A percentile compares a stretch with the other conserved stretches of the same genome.
phyloP scores from a whole-genome alignment of 2,797 vertebrate genomes.

The Notolepis coatsorum region DNA sequence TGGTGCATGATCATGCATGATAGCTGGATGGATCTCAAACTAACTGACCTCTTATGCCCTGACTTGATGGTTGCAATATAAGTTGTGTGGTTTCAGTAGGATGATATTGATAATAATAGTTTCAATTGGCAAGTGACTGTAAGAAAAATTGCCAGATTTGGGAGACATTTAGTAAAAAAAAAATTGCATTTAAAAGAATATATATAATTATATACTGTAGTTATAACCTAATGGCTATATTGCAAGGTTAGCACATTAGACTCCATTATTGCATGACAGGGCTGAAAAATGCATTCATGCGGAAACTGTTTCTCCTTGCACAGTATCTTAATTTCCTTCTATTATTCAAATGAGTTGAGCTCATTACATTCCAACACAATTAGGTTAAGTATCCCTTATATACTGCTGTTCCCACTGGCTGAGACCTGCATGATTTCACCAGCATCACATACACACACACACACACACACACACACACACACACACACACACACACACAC shows the following conservation, averaged over 20 bases:
- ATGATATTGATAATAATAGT: slow-evolving; percentile 44
- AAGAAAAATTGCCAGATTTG: slow-evolving; percentile 68
- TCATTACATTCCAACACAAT: slow-evolving; percentile 68
- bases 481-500: too few species aligned
- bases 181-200: neutral
- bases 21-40: slow-evolving; percentile 75
- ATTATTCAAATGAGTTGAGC: slow-evolving; percentile 64
- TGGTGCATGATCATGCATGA: slow-evolving; percentile 87
- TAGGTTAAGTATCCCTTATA: slow-evolving; percentile 67
- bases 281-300: slow-evolving; percentile 74
- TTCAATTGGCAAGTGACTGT: slow-evolving; percentile 55
- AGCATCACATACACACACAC: too few species aligned
- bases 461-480: too few species aligned
- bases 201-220: neutral
- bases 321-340: slow-evolving; percentile 68
- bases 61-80: slow-evolving; percentile 82
- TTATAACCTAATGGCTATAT: slow-evolving; percentile 73
- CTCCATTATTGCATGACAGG: slow-evolving; percentile 77
- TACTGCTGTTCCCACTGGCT: slow-evolving; percentile 77
- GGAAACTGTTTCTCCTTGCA: slow-evolving; percentile 66
- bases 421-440: slow-evolving; percentile 78
- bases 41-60: slow-evolving; percentile 69
- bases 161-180: slow-evolving; percentile 57
- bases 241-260: slow-evolving; percentile 76
- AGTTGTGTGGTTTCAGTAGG: slow-evolving; percentile 74